These are phyloP conservation scores for Oceanodroma tethys DNA, from an alignment of 2,113 vertebrate species.

Conservation along the genomic window DNA sequence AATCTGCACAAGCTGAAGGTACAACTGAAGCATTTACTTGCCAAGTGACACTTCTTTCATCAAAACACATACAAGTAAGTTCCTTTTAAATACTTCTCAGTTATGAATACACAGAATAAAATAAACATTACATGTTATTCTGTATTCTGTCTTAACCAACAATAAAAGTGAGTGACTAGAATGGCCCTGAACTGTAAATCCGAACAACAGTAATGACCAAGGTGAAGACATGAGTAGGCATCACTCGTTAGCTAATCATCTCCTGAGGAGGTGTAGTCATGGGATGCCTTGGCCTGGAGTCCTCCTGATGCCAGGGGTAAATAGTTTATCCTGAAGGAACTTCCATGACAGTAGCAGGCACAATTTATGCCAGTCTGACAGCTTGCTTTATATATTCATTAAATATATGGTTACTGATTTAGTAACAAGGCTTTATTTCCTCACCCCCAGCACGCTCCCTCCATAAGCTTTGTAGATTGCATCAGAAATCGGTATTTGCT, in stretches of 20 bases:
- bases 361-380: not conserved
- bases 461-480: not conserved
- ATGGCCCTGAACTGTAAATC: not conserved
- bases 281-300: not conserved
- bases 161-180: not conserved
- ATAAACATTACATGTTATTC: not conserved
- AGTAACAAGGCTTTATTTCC: not conserved
- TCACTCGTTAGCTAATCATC: not conserved
- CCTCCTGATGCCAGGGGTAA: not conserved
- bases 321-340: not conserved
- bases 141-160: not conserved
- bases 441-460: not conserved
- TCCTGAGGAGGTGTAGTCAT: not conserved
- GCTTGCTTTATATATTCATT: not conserved
- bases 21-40: not conserved
- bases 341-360: not conserved
- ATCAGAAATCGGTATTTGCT: not conserved
- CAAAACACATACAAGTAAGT: not conserved
- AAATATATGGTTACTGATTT: not conserved
- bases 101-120: not conserved
- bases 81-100: not conserved
- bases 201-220: not conserved
- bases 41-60: not conserved
- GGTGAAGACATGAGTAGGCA: not conserved
- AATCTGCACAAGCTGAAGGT: not conserved